Conservation (phyloP, 1,140 invertebrate species). For the Temnothorax nylanderi region DNA sequence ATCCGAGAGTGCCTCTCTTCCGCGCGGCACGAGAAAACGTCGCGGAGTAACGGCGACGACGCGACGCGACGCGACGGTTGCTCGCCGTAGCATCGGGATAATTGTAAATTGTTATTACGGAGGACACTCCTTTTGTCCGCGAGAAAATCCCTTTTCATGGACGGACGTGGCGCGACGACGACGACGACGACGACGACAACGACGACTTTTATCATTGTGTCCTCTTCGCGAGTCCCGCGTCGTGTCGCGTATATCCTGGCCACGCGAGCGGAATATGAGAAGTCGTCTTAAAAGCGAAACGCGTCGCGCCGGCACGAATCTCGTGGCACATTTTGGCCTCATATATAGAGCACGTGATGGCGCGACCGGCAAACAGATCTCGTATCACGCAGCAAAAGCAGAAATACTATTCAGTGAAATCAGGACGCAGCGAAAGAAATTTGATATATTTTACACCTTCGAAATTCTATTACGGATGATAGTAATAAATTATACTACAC, state of each 20-base stretch:
- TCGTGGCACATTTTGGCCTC: not conserved
- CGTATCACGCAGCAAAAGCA: not conserved
- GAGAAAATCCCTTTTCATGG: slow-evolving; percentile 43
- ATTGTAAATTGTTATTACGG: slow-evolving; percentile 64
- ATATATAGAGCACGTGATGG: slow-evolving; percentile 4
- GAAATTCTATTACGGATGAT: not conserved
- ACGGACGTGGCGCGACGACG: slow-evolving; percentile 29
- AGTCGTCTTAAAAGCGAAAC: slow-evolving; percentile 53
- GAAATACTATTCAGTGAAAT: not conserved
- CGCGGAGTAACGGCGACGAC: not conserved
- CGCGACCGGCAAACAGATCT: not conserved
- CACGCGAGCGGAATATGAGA: slow-evolving; percentile 76
- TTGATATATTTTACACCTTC: not conserved
- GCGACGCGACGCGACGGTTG: not conserved
- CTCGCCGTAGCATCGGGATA: slow-evolving; percentile 11
- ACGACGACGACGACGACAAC: not conserved
- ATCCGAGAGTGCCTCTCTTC: not conserved
- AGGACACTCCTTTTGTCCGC: slow-evolving; percentile 6
- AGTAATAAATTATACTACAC: not conserved
- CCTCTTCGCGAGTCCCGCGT: slow-evolving; percentile 13
- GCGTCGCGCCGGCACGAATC: slow-evolving; percentile 9
- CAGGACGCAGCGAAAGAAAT: not conserved
- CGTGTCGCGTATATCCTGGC: slow-evolving; percentile 67
- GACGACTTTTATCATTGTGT: slow-evolving; percentile 31
- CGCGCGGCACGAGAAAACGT: not conserved